phyloP scores from a whole-genome alignment of 1,140 invertebrate species.

The Anagrus nilaparvatae region DNA sequence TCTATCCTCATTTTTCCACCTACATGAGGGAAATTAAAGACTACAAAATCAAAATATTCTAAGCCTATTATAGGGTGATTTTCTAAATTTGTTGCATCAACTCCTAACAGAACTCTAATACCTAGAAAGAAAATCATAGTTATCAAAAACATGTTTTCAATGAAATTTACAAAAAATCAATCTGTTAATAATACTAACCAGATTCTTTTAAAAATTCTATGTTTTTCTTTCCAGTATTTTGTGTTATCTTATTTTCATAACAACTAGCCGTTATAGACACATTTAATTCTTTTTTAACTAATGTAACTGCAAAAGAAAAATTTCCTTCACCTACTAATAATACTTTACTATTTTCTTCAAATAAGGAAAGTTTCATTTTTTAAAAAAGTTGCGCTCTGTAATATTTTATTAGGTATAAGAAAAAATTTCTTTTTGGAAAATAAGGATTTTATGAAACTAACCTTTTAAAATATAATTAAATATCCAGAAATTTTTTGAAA shows the following conservation, averaged over 20 bases:
- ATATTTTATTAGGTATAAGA: too few relatives aligned
- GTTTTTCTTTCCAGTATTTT: slow-evolving; percentile 26
- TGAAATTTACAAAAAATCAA: not conserved
- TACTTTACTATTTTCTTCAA: slow-evolving; percentile 27
- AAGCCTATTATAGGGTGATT: slow-evolving; percentile 23
- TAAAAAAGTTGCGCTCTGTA: too few relatives aligned
- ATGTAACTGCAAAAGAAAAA: slow-evolving; percentile 46
- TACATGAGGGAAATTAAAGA: slow-evolving; percentile 57
- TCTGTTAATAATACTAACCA: slow-evolving; percentile 27
- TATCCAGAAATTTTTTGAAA: not conserved
- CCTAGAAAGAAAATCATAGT: slow-evolving; percentile 37
- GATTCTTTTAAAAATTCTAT: slow-evolving; percentile 25
- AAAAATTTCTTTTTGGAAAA: too few relatives aligned
- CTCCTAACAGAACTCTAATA: slow-evolving; percentile 37
- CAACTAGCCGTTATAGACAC: slow-evolving; percentile 29
- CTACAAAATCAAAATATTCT: slow-evolving; percentile 40
- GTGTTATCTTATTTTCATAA: slow-evolving; percentile 24
- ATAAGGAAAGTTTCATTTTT: slow-evolving; percentile 27
- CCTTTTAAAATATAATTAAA: too few relatives aligned
- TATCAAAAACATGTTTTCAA: not conserved
- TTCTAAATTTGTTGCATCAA: slow-evolving; percentile 44
- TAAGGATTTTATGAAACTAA: too few relatives aligned
- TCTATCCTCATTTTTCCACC: slow-evolving; percentile 56
- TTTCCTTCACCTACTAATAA: slow-evolving; percentile 49
- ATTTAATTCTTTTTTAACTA: slow-evolving; percentile 28